Evolutionary conservation across 2,888 invertebrate genomes (phyloP).

Genomic region (Lampropteryx suffumata): DNA sequence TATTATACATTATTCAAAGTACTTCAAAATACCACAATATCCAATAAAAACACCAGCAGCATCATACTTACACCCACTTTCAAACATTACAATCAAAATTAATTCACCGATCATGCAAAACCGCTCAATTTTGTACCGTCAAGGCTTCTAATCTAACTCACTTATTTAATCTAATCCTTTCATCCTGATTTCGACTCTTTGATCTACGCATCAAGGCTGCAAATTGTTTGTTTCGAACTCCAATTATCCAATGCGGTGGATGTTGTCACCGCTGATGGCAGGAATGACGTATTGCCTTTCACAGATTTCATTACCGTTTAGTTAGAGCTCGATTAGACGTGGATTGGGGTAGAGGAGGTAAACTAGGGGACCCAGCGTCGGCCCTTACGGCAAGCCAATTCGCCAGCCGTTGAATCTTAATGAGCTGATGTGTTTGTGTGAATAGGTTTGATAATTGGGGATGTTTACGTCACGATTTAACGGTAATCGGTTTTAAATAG

Average conservation of each 20-base stretch:
- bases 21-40: background rate
- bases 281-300: slow-evolving; percentile 32
- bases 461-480: slow-evolving; percentile 18
- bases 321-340: slow-evolving; percentile 23
- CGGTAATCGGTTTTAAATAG: slow-evolving; percentile 19
- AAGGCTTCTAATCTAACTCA: slow-evolving; percentile 25
- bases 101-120: slow-evolving; percentile 30
- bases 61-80: slow-evolving; percentile 2
- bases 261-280: slow-evolving; percentile 26
- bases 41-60: background rate
- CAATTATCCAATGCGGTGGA: slow-evolving; percentile 18
- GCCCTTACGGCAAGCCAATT: slow-evolving; percentile 22
- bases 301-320: slow-evolving; percentile 34
- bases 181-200: slow-evolving; percentile 19
- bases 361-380: slow-evolving; percentile 13
- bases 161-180: slow-evolving; percentile 18
- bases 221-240: slow-evolving; percentile 23
- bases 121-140: slow-evolving; percentile 24
- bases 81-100: slow-evolving; percentile 20
- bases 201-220: slow-evolving; percentile 15
- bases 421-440: slow-evolving; percentile 27
- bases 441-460: slow-evolving; percentile 24
- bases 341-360: slow-evolving; percentile 14
- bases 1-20: too few relatives aligned
- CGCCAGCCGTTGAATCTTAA: slow-evolving; percentile 19